A percentile compares a stretch with the other conserved stretches of the same genome.
Conservation (phyloP, 2,797 vertebrate genomes). For the Myotis myotis region DNA sequence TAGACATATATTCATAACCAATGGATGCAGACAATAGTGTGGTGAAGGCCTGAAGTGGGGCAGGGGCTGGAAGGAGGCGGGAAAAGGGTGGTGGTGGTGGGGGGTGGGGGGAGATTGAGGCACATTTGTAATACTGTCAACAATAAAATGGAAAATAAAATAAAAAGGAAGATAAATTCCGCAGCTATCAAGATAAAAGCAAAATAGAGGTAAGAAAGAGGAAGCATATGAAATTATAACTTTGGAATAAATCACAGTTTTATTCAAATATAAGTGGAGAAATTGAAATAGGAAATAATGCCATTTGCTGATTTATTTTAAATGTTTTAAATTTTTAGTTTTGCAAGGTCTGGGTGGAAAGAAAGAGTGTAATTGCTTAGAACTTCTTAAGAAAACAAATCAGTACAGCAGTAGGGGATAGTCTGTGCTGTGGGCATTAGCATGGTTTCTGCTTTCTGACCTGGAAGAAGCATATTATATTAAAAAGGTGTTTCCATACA, state of each 20-base stretch:
- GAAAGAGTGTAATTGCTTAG: neutral
- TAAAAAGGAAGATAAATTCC: neutral
- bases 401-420: neutral
- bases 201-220: neutral
- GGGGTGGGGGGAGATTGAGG: too few relatives aligned
- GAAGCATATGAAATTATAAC: neutral
- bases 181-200: neutral
- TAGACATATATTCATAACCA: neutral
- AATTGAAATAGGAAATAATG: slow-evolving; percentile 10
- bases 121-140: neutral
- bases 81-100: too few relatives aligned
- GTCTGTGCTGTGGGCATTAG: neutral
- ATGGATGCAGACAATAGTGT: neutral
- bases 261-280: slow-evolving; percentile 1
- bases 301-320: slow-evolving; percentile 36
- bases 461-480: neutral
- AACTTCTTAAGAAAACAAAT: slow-evolving; percentile 40
- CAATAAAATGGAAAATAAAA: neutral
- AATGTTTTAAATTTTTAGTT: slow-evolving; percentile 29
- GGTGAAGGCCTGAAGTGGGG: neutral
- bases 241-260: slow-evolving; percentile 15
- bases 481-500: neutral
- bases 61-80: neutral
- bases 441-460: slow-evolving; percentile 17
- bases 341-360: neutral